A percentile compares a stretch with the other conserved stretches of the same genome.
These are phyloP conservation scores for Chouioia cunea DNA, from an alignment of 2,888 invertebrate species.

Conservation along the genomic window DNA sequence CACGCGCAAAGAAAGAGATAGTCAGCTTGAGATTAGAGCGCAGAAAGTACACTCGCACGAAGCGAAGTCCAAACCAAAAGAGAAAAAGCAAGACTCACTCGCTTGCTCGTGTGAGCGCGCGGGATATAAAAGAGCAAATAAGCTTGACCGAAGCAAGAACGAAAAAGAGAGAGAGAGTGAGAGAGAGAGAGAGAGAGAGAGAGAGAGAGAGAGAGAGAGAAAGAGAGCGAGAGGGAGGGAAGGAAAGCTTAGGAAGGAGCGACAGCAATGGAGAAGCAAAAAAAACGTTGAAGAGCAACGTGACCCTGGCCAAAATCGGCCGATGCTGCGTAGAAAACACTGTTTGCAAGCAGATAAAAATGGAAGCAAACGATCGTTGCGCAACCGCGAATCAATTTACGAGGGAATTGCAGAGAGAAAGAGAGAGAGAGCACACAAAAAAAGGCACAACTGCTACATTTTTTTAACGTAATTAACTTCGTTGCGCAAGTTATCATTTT, in stretches of 20 bases:
- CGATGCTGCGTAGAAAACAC: slow-evolving; percentile 17
- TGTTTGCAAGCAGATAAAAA: slow-evolving; percentile 23
- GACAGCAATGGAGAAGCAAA: not conserved
- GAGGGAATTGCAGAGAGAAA: too few relatives aligned
- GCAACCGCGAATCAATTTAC: not conserved
- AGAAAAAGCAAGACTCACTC: not conserved
- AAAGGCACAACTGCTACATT: not conserved
- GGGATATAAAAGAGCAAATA: not conserved
- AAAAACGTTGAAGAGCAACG: not conserved
- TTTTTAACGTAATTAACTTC: slow-evolving; percentile 15
- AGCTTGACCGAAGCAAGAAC: not conserved
- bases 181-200: not conserved
- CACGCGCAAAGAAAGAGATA: too few relatives aligned
- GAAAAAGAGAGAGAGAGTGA: not conserved
- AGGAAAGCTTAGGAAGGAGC: too few relatives aligned
- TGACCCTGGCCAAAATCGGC: slow-evolving; percentile 34
- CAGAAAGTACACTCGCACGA: too few relatives aligned
- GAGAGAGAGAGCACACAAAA: too few relatives aligned
- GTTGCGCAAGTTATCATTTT: not conserved
- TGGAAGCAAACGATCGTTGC: slow-evolving; percentile 13
- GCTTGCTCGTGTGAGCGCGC: not conserved
- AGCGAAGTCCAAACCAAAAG: too few relatives aligned
- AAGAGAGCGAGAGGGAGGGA: slow-evolving; percentile 47
- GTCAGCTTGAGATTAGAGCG: too few relatives aligned
- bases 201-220: slow-evolving; percentile 9